These are phyloP conservation scores for Melanostoma mellinum DNA, from an alignment of 2,888 invertebrate genomes.

Conservation along the genomic window DNA sequence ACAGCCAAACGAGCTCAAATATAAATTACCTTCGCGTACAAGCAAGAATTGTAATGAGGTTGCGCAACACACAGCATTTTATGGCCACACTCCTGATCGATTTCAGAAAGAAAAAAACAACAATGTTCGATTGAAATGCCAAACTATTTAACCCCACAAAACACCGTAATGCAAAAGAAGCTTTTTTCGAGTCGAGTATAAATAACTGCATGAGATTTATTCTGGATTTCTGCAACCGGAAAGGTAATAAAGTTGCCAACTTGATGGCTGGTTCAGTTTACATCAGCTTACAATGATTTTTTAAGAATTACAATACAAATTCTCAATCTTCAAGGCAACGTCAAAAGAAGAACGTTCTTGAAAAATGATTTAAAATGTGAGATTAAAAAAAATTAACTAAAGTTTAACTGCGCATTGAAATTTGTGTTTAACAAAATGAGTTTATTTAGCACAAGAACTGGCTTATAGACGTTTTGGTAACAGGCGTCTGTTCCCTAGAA, in stretches of 20 bases:
- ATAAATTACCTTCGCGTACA: too few species aligned
- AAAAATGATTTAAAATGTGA: too few species aligned
- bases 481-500: too few species aligned
- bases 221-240: conserved; percentile 9
- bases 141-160: conserved; percentile 10
- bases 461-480: too few species aligned
- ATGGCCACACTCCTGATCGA: neutral
- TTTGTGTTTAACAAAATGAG: too few species aligned
- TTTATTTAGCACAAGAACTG: too few species aligned
- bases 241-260: conserved; percentile 8
- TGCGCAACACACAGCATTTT: conserved; percentile 6
- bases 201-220: neutral
- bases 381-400: too few species aligned
- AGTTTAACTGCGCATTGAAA: too few species aligned
- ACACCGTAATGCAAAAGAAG: conserved; percentile 17
- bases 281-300: conserved; percentile 5
- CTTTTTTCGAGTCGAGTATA: neutral
- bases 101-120: neutral
- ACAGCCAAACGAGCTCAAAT: too few species aligned
- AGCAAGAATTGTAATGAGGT: neutral
- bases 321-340: neutral
- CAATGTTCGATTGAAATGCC: conserved; percentile 19
- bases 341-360: too few species aligned
- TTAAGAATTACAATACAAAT: neutral
- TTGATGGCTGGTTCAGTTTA: conserved; percentile 10